These are phyloP conservation scores for Taenioides sp. DNA, from an alignment of 2,797 vertebrate species.

Conservation along the genomic window DNA sequence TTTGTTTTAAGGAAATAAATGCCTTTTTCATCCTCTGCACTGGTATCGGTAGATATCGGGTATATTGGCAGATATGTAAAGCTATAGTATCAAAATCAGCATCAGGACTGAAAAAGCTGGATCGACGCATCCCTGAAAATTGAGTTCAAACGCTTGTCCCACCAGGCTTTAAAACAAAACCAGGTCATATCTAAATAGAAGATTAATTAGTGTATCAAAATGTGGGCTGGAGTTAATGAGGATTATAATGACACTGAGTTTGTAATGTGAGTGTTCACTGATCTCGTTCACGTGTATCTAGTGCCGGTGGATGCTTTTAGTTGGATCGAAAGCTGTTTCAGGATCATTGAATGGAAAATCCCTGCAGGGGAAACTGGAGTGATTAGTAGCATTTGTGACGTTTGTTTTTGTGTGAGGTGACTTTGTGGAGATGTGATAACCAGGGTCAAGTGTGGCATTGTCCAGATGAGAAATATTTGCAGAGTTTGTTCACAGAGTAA, in stretches of 20 bases:
- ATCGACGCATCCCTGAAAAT: background rate
- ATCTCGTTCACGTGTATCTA: background rate
- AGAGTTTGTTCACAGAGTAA: background rate
- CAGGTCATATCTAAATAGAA: constrained; percentile 11
- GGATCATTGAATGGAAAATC: constrained; percentile 28
- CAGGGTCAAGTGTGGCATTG: constrained; percentile 1
- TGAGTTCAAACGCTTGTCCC: background rate
- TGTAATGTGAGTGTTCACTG: constrained; percentile 13
- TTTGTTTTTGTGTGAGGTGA: constrained; percentile 30
- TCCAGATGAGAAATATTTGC: background rate
- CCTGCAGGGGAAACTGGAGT: constrained; percentile 19
- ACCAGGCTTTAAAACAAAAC: constrained; percentile 17
- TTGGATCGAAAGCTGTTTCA: constrained; percentile 33
- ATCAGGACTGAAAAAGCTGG: no score
- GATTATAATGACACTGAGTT: background rate
- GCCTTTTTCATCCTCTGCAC: no score
- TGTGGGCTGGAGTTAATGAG: constrained; percentile 28
- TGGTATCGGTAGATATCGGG: no score
- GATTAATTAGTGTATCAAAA: constrained; percentile 24
- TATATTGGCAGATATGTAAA: no score
- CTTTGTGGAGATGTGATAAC: constrained; percentile 16
- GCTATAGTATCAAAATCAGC: no score
- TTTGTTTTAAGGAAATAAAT: no score
- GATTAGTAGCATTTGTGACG: constrained; percentile 41
- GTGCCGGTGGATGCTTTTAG: constrained; percentile 2